Conservation (phyloP, 2,113 vertebrate genomes). For the Cyanoliseus patagonus region DNA sequence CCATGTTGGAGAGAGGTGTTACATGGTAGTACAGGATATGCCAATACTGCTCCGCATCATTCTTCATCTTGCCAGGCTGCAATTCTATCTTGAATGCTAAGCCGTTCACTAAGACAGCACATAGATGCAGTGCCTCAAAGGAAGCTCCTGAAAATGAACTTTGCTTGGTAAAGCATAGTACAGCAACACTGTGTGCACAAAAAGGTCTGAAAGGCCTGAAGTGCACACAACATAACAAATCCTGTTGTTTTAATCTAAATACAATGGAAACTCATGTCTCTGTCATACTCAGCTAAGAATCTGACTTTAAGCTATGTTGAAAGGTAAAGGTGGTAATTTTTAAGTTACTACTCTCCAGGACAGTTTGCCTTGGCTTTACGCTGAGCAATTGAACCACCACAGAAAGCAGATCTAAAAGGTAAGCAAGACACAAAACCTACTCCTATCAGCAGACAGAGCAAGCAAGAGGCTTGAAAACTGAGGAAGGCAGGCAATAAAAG, state of each 20-base stretch:
- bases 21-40: rapidly evolving
- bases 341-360: background rate
- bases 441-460: rapidly evolving
- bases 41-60: background rate
- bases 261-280: background rate
- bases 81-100: background rate
- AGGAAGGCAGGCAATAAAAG: background rate
- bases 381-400: background rate
- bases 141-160: background rate
- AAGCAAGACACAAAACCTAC: background rate
- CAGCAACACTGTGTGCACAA: background rate
- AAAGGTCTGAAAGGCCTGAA: background rate
- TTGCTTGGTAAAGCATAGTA: rapidly evolving
- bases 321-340: background rate
- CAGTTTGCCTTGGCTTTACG: background rate
- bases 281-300: background rate
- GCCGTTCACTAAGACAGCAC: background rate
- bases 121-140: background rate
- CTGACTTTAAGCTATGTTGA: background rate
- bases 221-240: background rate
- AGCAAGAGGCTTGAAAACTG: background rate
- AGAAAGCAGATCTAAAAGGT: background rate
- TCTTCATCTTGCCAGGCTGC: background rate
- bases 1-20: background rate
- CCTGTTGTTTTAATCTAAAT: background rate